phyloP scores from a whole-genome alignment of 1,140 invertebrate species.

The Platyura marginata region DNA sequence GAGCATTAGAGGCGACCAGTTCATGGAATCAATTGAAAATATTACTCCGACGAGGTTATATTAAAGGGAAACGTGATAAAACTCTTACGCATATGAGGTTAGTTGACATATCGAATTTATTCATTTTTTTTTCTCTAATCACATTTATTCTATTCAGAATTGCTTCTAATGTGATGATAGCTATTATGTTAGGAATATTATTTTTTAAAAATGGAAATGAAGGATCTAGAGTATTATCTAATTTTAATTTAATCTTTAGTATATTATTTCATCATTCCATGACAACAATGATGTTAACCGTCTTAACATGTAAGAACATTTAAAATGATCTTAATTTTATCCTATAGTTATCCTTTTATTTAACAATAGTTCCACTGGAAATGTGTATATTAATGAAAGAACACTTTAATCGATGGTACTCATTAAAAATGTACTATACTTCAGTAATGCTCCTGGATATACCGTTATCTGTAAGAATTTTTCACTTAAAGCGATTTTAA shows the following conservation, averaged over 20 bases:
- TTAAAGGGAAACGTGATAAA: constrained; percentile 60
- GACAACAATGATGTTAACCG: constrained; percentile 70
- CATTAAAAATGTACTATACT: constrained; percentile 76
- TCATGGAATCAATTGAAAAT: constrained; percentile 46
- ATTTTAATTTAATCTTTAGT: constrained; percentile 65
- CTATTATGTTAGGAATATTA: constrained; percentile 50
- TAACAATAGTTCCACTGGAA: constrained; percentile 69
- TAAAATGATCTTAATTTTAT: too few relatives aligned
- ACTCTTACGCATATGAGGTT: constrained; percentile 63
- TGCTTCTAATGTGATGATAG: constrained; percentile 47
- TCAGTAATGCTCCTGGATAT: constrained; percentile 71
- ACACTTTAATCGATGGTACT: constrained; percentile 94
- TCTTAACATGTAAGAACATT: constrained; percentile 67
- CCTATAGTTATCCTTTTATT: too few relatives aligned
- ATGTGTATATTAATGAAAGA: constrained; percentile 82
- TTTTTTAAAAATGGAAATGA: constrained; percentile 50
- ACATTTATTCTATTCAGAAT: constrained; percentile 27
- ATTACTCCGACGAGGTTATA: constrained; percentile 42
- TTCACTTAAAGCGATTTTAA: not conserved
- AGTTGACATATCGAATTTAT: not conserved
- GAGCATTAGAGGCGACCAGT: constrained; percentile 47
- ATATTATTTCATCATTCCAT: constrained; percentile 71
- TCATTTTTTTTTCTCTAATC: not conserved
- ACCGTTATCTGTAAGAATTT: constrained; percentile 43
- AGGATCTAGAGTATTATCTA: constrained; percentile 53